These are phyloP conservation scores for Caenorhabditis zanzibari DNA, from an alignment of 2,888 invertebrate genomes.

Conservation along the genomic window DNA sequence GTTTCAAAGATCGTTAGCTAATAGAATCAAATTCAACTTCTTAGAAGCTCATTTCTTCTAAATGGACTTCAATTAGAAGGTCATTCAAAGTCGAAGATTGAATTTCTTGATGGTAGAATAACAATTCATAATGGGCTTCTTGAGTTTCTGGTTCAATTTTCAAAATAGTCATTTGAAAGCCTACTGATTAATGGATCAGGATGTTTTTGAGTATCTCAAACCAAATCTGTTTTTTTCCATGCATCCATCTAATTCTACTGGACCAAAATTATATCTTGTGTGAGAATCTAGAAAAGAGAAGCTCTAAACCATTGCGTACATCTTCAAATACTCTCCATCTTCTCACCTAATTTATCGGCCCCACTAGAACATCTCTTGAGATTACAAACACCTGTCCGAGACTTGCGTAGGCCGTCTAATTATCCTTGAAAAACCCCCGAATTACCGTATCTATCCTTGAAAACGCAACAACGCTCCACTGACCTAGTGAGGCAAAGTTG, in stretches of 20 bases:
- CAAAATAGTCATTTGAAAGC: neutral
- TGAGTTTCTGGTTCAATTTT: neutral
- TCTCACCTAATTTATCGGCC: neutral
- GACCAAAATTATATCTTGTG: too few species aligned
- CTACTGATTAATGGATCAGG: neutral
- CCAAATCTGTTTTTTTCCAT: too few species aligned
- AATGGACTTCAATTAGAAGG: constrained; percentile 40
- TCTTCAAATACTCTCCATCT: neutral
- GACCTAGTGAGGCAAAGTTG: constrained; percentile 44
- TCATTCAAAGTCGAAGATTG: constrained; percentile 25
- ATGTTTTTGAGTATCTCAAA: neutral
- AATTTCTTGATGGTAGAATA: constrained; percentile 11
- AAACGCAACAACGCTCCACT: constrained; percentile 21
- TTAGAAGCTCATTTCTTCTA: neutral
- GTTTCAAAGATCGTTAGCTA: constrained; percentile 45
- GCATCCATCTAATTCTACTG: too few species aligned
- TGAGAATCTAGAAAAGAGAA: neutral
- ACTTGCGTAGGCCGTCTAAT: constrained; percentile 6
- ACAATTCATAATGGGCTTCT: constrained; percentile 5
- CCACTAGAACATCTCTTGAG: neutral
- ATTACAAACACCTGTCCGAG: constrained; percentile 1
- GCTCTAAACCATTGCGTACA: neutral
- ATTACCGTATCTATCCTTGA: constrained; percentile 25
- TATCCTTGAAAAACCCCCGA: constrained; percentile 14
- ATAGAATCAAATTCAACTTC: constrained; percentile 31